A percentile compares a stretch with the other conserved stretches of the same genome.
Evolutionary conservation across 2,113 vertebrate genomes (phyloP).

Genomic region (Xyliphius kryptos): DNA sequence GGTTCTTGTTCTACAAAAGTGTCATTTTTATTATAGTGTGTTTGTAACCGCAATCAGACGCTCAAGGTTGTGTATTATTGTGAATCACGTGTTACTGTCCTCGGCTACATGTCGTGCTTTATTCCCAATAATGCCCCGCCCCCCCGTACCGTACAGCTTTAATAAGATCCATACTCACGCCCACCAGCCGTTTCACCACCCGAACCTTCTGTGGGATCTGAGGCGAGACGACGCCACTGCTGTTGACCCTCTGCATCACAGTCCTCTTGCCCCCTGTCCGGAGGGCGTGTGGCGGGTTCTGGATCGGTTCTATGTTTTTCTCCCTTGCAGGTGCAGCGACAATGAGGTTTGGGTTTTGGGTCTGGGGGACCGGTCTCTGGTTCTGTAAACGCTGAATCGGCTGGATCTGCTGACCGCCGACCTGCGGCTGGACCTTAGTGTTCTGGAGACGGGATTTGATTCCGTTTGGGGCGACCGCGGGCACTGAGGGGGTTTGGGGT

Average conservation of each 20-base stretch:
- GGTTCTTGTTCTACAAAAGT: too few relatives aligned
- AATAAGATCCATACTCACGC: slow-evolving; percentile 82
- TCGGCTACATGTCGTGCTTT: too few relatives aligned
- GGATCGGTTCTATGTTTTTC: slow-evolving; percentile 49
- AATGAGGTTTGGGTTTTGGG: slow-evolving; percentile 41
- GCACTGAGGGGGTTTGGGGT: slow-evolving; percentile 25
- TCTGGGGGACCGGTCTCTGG: slow-evolving; percentile 30
- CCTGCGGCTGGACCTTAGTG: slow-evolving; percentile 35
- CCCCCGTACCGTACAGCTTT: too few relatives aligned
- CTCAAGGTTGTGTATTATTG: too few relatives aligned
- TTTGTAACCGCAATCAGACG: too few relatives aligned
- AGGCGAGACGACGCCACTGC: slow-evolving; percentile 53
- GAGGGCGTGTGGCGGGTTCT: slow-evolving; percentile 60
- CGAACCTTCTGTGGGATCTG: slow-evolving; percentile 84
- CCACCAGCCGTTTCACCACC: slow-evolving; percentile 84
- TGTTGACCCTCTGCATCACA: slow-evolving; percentile 86
- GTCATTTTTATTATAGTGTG: too few relatives aligned
- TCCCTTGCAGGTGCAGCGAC: slow-evolving; percentile 22
- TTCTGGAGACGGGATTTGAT: slow-evolving; percentile 59
- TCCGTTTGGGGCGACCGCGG: slow-evolving; percentile 41
- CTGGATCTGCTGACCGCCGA: slow-evolving; percentile 45
- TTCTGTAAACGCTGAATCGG: slow-evolving; percentile 58
- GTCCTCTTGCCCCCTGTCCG: slow-evolving; percentile 83
- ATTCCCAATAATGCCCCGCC: too few relatives aligned
- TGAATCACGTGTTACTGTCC: too few relatives aligned